These are phyloP conservation scores for Poecilus cupreus DNA, from an alignment of 2,888 invertebrate genomes.

Conservation along the genomic window DNA sequence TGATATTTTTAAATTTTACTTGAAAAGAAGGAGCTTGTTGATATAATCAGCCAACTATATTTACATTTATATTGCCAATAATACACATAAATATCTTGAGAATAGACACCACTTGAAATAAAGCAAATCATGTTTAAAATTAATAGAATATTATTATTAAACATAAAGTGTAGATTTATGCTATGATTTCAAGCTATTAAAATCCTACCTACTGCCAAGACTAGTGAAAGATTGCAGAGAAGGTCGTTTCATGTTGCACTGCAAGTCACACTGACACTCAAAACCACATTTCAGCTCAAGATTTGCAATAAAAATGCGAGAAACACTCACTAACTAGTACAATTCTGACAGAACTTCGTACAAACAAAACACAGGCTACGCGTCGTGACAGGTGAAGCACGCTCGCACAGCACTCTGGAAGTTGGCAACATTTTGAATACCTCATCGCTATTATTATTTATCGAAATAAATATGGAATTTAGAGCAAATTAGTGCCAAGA, in stretches of 20 bases:
- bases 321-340: not conserved
- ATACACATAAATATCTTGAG: not conserved
- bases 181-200: not conserved
- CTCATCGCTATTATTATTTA: slow-evolving; percentile 3
- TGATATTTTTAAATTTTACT: too few relatives aligned
- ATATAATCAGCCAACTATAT: too few relatives aligned
- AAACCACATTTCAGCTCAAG: not conserved
- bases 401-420: not conserved
- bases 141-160: not conserved
- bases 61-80: not conserved
- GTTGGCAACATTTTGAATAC: not conserved
- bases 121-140: too few relatives aligned
- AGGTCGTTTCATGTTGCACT: not conserved
- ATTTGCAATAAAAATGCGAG: not conserved
- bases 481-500: not conserved
- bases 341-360: not conserved
- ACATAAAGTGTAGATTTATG: not conserved
- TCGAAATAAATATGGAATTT: not conserved
- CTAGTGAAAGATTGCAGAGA: not conserved
- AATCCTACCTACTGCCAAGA: not conserved
- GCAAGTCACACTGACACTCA: not conserved
- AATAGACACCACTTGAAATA: not conserved
- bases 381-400: not conserved
- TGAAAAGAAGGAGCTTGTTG: too few relatives aligned
- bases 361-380: not conserved